A percentile compares a stretch with the other conserved stretches of the same genome.
phyloP scores from a whole-genome alignment of 2,888 invertebrate species.

The Neoaliturus tenellus region DNA sequence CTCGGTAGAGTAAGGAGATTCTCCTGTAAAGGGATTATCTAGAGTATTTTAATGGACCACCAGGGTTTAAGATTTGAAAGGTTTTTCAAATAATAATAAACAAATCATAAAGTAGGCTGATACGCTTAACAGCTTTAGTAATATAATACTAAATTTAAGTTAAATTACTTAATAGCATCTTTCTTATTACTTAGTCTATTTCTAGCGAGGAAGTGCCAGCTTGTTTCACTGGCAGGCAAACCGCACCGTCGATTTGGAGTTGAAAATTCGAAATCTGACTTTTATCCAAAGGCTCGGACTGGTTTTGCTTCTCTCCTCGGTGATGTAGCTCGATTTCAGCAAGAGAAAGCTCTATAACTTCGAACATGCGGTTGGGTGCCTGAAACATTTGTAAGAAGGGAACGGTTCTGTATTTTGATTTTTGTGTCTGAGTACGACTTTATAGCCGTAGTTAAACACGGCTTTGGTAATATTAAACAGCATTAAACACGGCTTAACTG shows the following conservation, averaged over 20 bases:
- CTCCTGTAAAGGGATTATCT: too few relatives aligned
- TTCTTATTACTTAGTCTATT: constrained; percentile 75
- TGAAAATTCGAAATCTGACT: constrained; percentile 78
- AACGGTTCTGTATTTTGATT: constrained; percentile 76
- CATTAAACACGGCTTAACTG: too few relatives aligned
- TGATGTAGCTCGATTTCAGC: constrained; percentile 79
- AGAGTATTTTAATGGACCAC: too few relatives aligned
- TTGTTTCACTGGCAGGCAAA: constrained; percentile 79
- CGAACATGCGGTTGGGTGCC: constrained; percentile 74
- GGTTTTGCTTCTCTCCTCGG: constrained; percentile 76
- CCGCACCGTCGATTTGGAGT: constrained; percentile 81
- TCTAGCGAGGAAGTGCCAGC: constrained; percentile 79
- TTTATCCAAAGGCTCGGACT: constrained; percentile 76
- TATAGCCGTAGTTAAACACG: constrained; percentile 75
- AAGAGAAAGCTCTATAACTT: constrained; percentile 74
- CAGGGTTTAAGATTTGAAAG: too few relatives aligned
- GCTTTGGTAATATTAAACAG: too few relatives aligned
- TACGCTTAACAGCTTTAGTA: too few relatives aligned
- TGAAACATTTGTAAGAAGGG: constrained; percentile 77
- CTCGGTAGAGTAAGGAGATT: too few relatives aligned
- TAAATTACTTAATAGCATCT: too few relatives aligned
- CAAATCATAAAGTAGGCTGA: too few relatives aligned
- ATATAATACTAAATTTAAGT: too few relatives aligned
- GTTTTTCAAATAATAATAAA: too few relatives aligned
- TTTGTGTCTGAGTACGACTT: constrained; percentile 78